A percentile compares a stretch with the other conserved stretches of the same genome.
These are phyloP conservation scores for Aleadryas rufinucha DNA, from an alignment of 2,113 vertebrate species.

Conservation along the genomic window DNA sequence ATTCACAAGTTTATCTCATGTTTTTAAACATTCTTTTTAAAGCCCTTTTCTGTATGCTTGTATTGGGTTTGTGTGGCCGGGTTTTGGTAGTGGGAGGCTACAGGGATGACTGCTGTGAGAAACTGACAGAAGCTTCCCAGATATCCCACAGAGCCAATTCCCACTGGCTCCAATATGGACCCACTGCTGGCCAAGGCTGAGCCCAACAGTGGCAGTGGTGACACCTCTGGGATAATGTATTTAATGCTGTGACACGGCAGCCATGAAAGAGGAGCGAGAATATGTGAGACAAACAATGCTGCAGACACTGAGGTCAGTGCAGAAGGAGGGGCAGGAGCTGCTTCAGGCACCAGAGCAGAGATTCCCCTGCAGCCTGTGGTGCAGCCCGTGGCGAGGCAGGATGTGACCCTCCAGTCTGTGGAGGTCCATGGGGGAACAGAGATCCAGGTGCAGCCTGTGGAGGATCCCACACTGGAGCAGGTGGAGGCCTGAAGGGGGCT, in stretches of 20 bases:
- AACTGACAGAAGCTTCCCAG: background rate
- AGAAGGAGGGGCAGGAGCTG: rapidly evolving
- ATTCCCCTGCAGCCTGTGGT: background rate
- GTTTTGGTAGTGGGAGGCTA: background rate
- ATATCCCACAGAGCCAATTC: background rate
- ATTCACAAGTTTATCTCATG: background rate
- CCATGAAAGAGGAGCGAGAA: background rate
- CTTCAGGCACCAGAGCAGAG: background rate
- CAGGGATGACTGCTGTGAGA: background rate
- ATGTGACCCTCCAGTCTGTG: background rate
- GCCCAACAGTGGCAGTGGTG: background rate
- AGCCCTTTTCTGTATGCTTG: background rate
- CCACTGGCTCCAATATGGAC: background rate
- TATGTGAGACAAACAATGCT: rapidly evolving
- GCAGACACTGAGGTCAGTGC: background rate
- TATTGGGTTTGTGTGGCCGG: background rate
- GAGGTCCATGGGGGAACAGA: background rate
- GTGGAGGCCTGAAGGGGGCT: background rate
- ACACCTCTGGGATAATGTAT: background rate
- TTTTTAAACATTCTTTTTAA: background rate
- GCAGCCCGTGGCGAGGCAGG: background rate
- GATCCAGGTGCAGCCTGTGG: background rate
- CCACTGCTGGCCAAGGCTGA: background rate
- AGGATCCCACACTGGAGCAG: background rate
- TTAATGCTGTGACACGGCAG: background rate